These are phyloP conservation scores for Ommatoiulus sabulosus DNA, from an alignment of 2,888 invertebrate genomes.

Conservation along the genomic window DNA sequence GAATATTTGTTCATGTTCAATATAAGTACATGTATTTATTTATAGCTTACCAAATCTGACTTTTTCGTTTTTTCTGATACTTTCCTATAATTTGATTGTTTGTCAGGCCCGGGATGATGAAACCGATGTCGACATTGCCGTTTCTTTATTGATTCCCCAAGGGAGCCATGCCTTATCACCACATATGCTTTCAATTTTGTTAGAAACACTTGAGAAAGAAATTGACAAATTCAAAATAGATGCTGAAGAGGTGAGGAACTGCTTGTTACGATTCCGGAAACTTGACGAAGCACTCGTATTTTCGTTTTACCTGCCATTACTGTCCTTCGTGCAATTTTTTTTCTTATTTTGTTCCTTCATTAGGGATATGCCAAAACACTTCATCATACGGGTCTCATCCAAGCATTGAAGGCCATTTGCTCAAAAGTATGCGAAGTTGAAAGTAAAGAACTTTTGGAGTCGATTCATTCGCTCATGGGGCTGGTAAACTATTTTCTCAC, in stretches of 20 bases:
- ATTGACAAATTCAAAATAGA: slow-evolving; percentile 61
- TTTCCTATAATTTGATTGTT: no score
- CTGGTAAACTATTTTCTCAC: not conserved
- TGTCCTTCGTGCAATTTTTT: not conserved
- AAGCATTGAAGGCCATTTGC: slow-evolving; percentile 93
- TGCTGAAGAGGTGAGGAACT: not conserved
- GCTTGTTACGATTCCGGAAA: not conserved
- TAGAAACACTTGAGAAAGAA: slow-evolving; percentile 74
- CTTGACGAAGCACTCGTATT: no score
- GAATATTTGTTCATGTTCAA: no score
- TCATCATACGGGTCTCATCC: slow-evolving; percentile 79
- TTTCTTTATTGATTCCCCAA: slow-evolving; percentile 84
- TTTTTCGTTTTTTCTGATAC: no score
- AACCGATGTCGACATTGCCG: slow-evolving; percentile 78
- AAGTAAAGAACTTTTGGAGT: slow-evolving; percentile 85
- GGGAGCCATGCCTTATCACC: slow-evolving; percentile 80
- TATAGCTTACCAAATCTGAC: no score
- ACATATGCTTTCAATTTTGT: slow-evolving; percentile 85
- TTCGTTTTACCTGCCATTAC: not conserved
- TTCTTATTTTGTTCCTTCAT: no score
- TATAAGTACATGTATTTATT: no score
- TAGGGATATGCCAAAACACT: slow-evolving; percentile 51
- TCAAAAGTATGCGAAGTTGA: slow-evolving; percentile 89
- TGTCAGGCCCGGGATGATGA: slow-evolving; percentile 78
- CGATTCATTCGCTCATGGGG: slow-evolving; percentile 75